Conservation (phyloP, 2,113 vertebrate genomes). For the Pleuronectes platessa region DNA sequence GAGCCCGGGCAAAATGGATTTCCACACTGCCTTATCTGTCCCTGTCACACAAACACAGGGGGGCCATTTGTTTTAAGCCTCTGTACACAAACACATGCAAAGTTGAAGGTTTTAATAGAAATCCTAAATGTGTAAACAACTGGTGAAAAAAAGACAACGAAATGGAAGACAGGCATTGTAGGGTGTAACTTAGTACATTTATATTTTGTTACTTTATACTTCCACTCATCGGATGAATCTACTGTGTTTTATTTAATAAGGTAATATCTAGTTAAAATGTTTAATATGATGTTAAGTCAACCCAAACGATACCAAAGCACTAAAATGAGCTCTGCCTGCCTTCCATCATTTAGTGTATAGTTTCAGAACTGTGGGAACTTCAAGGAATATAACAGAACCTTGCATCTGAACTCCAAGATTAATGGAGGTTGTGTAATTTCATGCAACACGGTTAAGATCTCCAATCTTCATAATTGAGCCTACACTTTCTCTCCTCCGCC, state of each 20-base stretch:
- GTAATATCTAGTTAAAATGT: too few relatives aligned
- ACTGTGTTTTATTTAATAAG: too few relatives aligned
- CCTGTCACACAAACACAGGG: conserved; percentile 30
- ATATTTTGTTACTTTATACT: not conserved
- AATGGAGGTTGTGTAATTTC: too few relatives aligned
- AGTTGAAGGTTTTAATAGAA: conserved; percentile 15
- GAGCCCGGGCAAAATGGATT: conserved; percentile 35
- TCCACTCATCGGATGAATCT: too few relatives aligned
- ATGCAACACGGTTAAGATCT: too few relatives aligned
- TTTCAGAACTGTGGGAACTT: too few relatives aligned
- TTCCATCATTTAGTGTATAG: too few relatives aligned
- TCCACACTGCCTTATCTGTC: conserved; percentile 50
- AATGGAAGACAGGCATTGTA: not conserved
- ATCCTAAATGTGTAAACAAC: conserved; percentile 8
- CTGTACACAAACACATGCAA: conserved; percentile 2
- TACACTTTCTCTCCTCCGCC: too few relatives aligned
- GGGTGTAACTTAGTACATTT: not conserved
- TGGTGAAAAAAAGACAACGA: not conserved
- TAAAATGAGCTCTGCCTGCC: not conserved
- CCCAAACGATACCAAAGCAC: not conserved
- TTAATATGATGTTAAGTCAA: not conserved
- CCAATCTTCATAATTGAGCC: too few relatives aligned
- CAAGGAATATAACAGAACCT: too few relatives aligned
- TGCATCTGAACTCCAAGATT: too few relatives aligned
- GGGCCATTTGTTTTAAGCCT: conserved; percentile 22